phyloP scores from a whole-genome alignment of 1,140 invertebrate species.

The Tachypleus tridentatus region DNA sequence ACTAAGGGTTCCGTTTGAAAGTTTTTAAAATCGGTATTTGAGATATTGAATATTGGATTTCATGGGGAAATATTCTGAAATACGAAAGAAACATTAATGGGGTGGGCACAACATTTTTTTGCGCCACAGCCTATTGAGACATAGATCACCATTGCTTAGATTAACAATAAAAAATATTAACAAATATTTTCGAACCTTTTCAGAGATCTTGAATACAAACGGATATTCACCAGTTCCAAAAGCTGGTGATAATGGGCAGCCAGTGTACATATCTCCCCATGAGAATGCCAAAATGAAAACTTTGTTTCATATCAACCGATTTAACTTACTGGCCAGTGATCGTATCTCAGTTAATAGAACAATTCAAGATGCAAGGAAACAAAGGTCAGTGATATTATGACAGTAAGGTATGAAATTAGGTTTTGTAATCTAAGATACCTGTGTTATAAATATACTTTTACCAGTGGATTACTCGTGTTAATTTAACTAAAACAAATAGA shows the following conservation, averaged over 20 bases:
- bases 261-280: slow-evolving; percentile 60
- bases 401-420: background rate
- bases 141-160: background rate
- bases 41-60: too few relatives aligned
- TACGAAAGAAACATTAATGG: too few relatives aligned
- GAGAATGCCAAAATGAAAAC: slow-evolving; percentile 62
- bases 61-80: too few relatives aligned
- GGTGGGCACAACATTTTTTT: too few relatives aligned
- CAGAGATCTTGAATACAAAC: slow-evolving; percentile 69
- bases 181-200: slow-evolving; percentile 1
- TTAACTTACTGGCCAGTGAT: slow-evolving; percentile 84
- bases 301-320: slow-evolving; percentile 73
- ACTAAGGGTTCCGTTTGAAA: too few relatives aligned
- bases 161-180: too few relatives aligned
- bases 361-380: slow-evolving; percentile 74
- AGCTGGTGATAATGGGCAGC: slow-evolving; percentile 64
- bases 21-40: too few relatives aligned
- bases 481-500: background rate
- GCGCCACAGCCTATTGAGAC: background rate
- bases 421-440: background rate
- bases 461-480: background rate
- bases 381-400: slow-evolving; percentile 39
- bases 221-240: slow-evolving; percentile 58
- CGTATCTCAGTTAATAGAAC: slow-evolving; percentile 77
- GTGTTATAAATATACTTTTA: background rate